These are phyloP conservation scores for Aeoliscus strigatus DNA, from an alignment of 2,797 vertebrate genomes.

Conservation along the genomic window DNA sequence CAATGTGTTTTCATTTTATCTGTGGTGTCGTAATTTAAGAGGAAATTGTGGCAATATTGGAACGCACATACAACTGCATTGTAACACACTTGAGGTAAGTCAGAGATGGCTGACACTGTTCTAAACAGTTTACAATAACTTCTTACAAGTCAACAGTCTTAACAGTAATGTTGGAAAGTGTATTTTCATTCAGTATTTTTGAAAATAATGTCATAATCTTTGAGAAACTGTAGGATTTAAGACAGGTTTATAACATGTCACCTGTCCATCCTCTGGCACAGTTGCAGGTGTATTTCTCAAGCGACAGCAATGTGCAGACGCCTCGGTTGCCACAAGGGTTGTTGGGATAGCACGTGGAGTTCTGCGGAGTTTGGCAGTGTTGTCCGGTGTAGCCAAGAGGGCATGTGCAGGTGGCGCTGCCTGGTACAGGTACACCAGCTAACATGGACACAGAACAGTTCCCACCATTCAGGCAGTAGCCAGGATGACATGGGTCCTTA, in stretches of 20 bases:
- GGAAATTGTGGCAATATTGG: too few species aligned
- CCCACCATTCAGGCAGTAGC: slow-evolving; percentile 84
- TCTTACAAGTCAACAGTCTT: too few species aligned
- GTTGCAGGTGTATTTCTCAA: slow-evolving; percentile 79
- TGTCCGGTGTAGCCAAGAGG: slow-evolving; percentile 80
- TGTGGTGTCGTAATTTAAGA: too few species aligned
- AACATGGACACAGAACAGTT: slow-evolving; percentile 79
- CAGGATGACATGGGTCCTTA: slow-evolving; percentile 83
- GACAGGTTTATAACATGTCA: slow-evolving; percentile 43
- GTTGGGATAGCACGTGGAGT: slow-evolving; percentile 82
- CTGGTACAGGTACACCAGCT: slow-evolving; percentile 67
- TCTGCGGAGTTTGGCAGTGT: slow-evolving; percentile 80
- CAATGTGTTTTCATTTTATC: too few species aligned
- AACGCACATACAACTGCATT: too few species aligned
- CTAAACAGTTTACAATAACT: too few species aligned
- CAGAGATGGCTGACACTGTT: too few species aligned
- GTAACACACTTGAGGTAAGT: too few species aligned
- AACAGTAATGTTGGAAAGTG: too few species aligned
- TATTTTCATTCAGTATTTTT: too few species aligned
- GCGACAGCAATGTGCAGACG: slow-evolving; percentile 75
- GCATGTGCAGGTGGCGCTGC: slow-evolving; percentile 78
- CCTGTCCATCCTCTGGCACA: slow-evolving; percentile 86
- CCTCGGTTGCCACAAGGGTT: slow-evolving; percentile 84
- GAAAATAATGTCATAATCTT: too few species aligned
- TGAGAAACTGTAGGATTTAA: too few species aligned